Base-by-base conservation (phyloP, 2,888 invertebrate genomes). In the Caenorhabditis sp. region DNA sequence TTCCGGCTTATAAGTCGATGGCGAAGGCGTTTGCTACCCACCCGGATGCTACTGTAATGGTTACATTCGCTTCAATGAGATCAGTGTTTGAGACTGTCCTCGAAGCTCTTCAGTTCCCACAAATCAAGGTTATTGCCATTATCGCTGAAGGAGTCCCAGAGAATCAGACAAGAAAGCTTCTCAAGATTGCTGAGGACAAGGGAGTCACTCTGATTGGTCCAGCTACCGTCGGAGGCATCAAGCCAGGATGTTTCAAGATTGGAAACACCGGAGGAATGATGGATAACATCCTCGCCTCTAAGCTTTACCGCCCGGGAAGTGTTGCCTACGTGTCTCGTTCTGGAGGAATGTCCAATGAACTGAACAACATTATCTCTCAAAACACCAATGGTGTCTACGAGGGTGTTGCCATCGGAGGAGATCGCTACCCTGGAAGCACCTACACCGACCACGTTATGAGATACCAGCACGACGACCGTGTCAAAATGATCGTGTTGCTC, bases 61-160 rank as follows among this genome's bases (percentile, higher is more conserved):
- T 99, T 40, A 98, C 96, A 92, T 99, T 99, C 93, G 99, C 99
- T 0, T 98, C 98, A 0, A 93, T 99, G 11, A 94, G 99, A 44
- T 98, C 98, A 0, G 99, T 98, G 0, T 99, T 96, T 92, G 98
- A 98, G 88, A 97, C 97, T 88, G 96, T 98, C 0, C 93, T 98
- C 89, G 97, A 99, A 93, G 96, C 98, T 1, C 94, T 99, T 93
- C 95, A 95, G 83, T 98, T 95, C 92, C 95, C 96, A 0, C 98
- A 94, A 44, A 68, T 86, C 87, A 95, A 96, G 91, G 96, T 96
- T 0, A 95, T 99, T 56, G 98, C 98, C 15, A 99, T 99, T 89
- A 99, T 99, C 88, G 99, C 99, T 0, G 99, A 99, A 92, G 99
- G 99, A 47, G 99, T 99, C 82, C 99, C 99, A 0, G 99, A 99